These are phyloP conservation scores for Colistium nudipinnis DNA, from an alignment of 2,113 vertebrate species.

Conservation along the genomic window DNA sequence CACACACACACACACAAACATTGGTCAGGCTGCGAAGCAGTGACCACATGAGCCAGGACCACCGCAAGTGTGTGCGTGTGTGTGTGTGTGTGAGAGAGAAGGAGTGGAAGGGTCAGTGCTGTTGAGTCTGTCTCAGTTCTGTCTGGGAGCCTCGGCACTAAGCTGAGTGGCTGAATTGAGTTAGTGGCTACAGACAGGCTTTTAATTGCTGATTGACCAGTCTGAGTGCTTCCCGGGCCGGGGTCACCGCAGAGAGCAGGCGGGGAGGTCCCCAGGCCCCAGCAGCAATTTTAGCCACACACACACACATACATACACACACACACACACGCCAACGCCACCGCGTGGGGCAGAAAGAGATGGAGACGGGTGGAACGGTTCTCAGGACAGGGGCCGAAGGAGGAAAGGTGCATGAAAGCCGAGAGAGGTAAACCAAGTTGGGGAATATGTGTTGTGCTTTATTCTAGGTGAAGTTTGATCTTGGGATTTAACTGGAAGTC, in stretches of 20 bases:
- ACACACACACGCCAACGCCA: slow-evolving; percentile 24
- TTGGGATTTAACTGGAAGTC: slow-evolving; percentile 31
- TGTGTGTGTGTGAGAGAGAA: slow-evolving; percentile 24
- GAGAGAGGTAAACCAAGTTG: slow-evolving; percentile 35
- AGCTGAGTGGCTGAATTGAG: slow-evolving; percentile 79
- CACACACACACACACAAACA: slow-evolving; percentile 32
- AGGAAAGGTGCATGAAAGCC: slow-evolving; percentile 3
- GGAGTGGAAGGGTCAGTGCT: slow-evolving; percentile 52
- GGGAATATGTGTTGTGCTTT: slow-evolving; percentile 9
- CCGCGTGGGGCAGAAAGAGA: slow-evolving; percentile 4
- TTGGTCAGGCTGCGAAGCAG: slow-evolving; percentile 39
- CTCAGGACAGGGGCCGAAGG: slow-evolving; percentile 22
- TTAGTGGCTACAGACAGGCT: slow-evolving; percentile 80
- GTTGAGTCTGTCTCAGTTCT: slow-evolving; percentile 68
- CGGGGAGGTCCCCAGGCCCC: slow-evolving; percentile 78
- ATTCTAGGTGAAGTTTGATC: slow-evolving; percentile 39
- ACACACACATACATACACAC: slow-evolving; percentile 48
- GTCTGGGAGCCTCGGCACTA: slow-evolving; percentile 70
- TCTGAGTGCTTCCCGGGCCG: slow-evolving; percentile 78
- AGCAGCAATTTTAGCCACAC: slow-evolving; percentile 76
- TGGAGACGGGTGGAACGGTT: slow-evolving; percentile 17
- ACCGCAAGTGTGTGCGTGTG: slow-evolving; percentile 16
- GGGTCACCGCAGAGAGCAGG: slow-evolving; percentile 76
- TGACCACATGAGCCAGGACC: slow-evolving; percentile 44
- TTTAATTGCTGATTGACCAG: slow-evolving; percentile 85